Evolutionary conservation across 2,113 vertebrate species (phyloP), one percentile per base, ranked within the genome.

Genomic region (Cryptoleucopteryx plumbea): DNA sequence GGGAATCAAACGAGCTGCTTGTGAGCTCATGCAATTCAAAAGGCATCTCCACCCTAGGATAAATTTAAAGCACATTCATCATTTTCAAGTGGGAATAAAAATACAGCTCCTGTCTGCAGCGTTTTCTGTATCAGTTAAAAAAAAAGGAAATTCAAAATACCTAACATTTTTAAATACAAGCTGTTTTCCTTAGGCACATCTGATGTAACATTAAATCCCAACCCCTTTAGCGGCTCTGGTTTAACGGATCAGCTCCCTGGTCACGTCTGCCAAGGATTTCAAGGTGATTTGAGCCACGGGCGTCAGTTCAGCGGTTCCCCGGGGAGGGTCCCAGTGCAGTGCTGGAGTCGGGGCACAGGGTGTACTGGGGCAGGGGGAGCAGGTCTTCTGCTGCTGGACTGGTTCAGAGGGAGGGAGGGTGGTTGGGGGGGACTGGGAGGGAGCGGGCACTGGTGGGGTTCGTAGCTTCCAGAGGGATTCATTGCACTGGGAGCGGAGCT

Each of bases 231-330:
- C 26, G 21, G 27, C 42, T 79, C 86, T 74, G 42, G 10, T 48
- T 53, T 40, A 16, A 32, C 4, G 32, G 55, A 12, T 45, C 62
- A 14, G 29, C 48, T 45, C 63, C 56, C 15, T 43, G 32, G 7
- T 31, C 34, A 20, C 43, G 10, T 18, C 52, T 32, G 34, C 5
- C 25, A 21, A 7, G 71, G 50, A 13, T 78, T 38, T 59, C 27
- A 29, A 25, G 67, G 50, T 31, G 66, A 7, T 34, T 13, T 43
- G 73, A 79, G 81, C 27, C 1, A 0, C 11, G 59, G 38, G 38
- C 34, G 6, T 61, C 34, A 7, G 71, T 15, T 48, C 21, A 9
- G 29, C 0, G 0, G 19, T 16, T 40, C 43, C 32, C 7, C 0
- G 1, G n/a, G 53, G 17, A 59, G 31, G 34, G 23, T 71, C 71